Base-by-base conservation (phyloP, 2,888 invertebrate species). In the Argyresthia albistria region DNA sequence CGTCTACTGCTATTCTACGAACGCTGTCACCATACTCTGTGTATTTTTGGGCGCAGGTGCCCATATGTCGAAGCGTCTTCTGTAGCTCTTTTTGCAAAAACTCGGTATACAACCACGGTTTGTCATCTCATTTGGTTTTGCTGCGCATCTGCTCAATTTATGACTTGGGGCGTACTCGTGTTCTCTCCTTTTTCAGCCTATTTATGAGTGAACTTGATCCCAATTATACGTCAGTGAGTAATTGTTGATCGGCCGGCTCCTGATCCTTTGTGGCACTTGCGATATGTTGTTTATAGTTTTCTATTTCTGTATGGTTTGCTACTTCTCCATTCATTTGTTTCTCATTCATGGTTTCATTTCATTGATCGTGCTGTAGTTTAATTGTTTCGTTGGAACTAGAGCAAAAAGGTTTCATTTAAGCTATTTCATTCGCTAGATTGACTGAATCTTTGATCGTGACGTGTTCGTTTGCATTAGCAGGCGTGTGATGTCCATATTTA, bases 1-100 rank as follows among this genome's bases (percentile, higher is more conserved):
- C 80, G 83, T 82, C 86, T 81, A 83, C 64, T 80, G 84, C 86
- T 84, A 84, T 86, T 86, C 86, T 83, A 84, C 82, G 86, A 86
- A 86, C 76, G 73, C 75, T 81, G 77, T 80, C 74, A 66, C 69
- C 74, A 76, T 80, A 76, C 79, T 71, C 67, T 60, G 70, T 66
- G 69, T 83, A 82, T 83, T 84, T 82, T 67, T 14, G 65, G 79
- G 70, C 64, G 68, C 84, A 86, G 86, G 83, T 84, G 82, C 69
- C 81, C 86, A 87, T 82, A 86, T 87, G 86, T 83, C 69, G 75
- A 70, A 63, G 62, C n/a, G n/a, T 59, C 56, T 58, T 60, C 61
- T 6, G 15, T 64, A 60, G 56, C 66, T 67, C 66, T 62, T 80
- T 80, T 82, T 80, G 79, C 70, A 64, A 56, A 68, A 66, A 64